phyloP scores from a whole-genome alignment of 2,797 vertebrate species.

The Melanogrammus aeglefinus region DNA sequence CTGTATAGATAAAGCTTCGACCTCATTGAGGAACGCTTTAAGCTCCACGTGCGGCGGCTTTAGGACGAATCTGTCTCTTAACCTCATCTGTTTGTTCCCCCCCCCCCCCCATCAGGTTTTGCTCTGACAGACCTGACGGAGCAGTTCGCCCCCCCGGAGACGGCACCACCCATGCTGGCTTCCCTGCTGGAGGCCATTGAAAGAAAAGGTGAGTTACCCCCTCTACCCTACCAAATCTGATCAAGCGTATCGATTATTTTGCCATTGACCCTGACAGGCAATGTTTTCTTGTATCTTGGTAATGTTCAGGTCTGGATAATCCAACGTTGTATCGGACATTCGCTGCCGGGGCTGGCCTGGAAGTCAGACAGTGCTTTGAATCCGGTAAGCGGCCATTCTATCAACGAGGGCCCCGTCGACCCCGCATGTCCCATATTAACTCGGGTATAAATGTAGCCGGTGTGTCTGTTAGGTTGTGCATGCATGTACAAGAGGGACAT shows the following conservation, averaged over 20 bases:
- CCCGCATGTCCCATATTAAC: background rate
- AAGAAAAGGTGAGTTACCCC: conserved; percentile 81
- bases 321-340: conserved; percentile 88
- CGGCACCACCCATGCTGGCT: conserved; percentile 82
- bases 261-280: background rate
- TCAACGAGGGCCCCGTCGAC: background rate
- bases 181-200: conserved; percentile 89
- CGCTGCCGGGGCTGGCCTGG: conserved; percentile 79
- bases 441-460: background rate
- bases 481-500: background rate
- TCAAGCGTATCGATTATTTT: background rate
- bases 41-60: background rate
- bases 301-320: conserved; percentile 84
- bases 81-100: background rate
- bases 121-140: conserved; percentile 85
- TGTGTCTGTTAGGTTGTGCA: background rate
- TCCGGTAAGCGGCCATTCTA: conserved; percentile 73
- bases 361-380: conserved; percentile 90
- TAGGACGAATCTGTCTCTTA: background rate
- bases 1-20: background rate
- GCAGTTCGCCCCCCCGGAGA: conserved; percentile 88
- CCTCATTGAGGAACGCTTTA: background rate
- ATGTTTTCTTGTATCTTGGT: background rate
- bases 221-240: background rate
- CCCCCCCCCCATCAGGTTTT: conserved; percentile 50